These are phyloP conservation scores for Netelia virgata DNA, from an alignment of 2,888 invertebrate species.

Conservation along the genomic window DNA sequence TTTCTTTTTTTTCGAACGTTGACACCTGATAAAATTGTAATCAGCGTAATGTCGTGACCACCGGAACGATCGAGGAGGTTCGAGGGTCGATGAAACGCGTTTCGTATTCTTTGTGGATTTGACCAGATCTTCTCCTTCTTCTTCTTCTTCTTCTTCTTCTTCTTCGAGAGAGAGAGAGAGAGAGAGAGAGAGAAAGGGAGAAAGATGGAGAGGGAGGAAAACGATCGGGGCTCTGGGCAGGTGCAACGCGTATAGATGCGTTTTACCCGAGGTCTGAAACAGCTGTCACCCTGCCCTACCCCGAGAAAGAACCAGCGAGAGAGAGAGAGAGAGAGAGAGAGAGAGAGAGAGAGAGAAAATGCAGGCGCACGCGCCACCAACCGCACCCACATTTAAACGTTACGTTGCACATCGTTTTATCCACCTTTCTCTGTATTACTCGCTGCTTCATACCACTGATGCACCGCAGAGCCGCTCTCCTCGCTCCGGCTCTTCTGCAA, in stretches of 20 bases:
- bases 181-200: slow-evolving; percentile 57
- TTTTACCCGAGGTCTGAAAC: slow-evolving; percentile 81
- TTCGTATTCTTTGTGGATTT: background rate
- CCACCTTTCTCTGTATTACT: slow-evolving; percentile 60
- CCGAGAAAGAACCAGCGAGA: slow-evolving; percentile 64
- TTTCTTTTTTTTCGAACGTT: background rate
- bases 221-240: slow-evolving; percentile 76
- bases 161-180: slow-evolving; percentile 47
- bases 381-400: slow-evolving; percentile 80
- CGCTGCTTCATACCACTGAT: slow-evolving; percentile 51
- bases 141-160: too few species aligned
- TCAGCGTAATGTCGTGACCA: background rate
- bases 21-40: background rate
- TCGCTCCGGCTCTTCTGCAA: slow-evolving; percentile 43
- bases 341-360: slow-evolving; percentile 51
- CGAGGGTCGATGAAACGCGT: slow-evolving; percentile 4
- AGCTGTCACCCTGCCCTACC: slow-evolving; percentile 82
- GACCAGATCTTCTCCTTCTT: slow-evolving; percentile 18
- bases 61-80: background rate
- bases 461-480: slow-evolving; percentile 50
- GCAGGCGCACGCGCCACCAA: slow-evolving; percentile 79
- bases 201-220: slow-evolving; percentile 56
- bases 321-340: slow-evolving; percentile 29
- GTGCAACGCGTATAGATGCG: slow-evolving; percentile 79
- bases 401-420: slow-evolving; percentile 75